Conservation (phyloP, 2,888 invertebrate genomes). For the Machimus rusticus region DNA sequence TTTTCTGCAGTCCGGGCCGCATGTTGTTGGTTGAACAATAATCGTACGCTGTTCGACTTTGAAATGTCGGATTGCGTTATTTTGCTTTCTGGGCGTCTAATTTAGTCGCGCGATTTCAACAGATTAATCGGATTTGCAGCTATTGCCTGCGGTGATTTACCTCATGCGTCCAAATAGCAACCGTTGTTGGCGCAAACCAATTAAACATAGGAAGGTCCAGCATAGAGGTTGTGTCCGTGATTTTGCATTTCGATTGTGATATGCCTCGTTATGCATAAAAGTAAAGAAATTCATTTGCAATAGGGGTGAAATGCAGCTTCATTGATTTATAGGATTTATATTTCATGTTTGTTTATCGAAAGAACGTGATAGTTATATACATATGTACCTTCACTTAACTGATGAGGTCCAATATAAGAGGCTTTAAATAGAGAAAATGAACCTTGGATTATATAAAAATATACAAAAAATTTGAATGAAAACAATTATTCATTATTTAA, state of each 20-base stretch:
- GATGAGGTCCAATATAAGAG: too few species aligned
- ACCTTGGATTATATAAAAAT: too few species aligned
- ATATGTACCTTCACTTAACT: too few species aligned
- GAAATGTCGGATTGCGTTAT: constrained; percentile 10
- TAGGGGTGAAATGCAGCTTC: background rate
- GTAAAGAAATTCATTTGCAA: background rate
- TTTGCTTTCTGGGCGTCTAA: background rate
- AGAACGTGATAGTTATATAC: too few species aligned
- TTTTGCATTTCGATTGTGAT: background rate
- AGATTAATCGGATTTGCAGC: constrained; percentile 20
- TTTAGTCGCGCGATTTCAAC: constrained; percentile 5
- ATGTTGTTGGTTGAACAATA: background rate
- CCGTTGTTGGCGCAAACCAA: background rate
- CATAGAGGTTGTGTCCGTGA: background rate
- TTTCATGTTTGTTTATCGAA: too few species aligned
- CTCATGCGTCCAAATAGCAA: background rate
- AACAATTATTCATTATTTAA: too few species aligned
- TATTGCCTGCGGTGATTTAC: background rate
- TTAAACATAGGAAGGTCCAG: background rate
- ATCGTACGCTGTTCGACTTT: constrained; percentile 21
- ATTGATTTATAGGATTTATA: too few species aligned
- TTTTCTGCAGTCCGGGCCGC: background rate
- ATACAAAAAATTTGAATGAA: too few species aligned
- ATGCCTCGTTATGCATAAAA: background rate
- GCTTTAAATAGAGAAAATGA: too few species aligned